Evolutionary conservation across 2,797 vertebrate species (phyloP), one percentile per base, ranked within the genome.

Genomic region (Microctenopoma stevenorrisi): DNA sequence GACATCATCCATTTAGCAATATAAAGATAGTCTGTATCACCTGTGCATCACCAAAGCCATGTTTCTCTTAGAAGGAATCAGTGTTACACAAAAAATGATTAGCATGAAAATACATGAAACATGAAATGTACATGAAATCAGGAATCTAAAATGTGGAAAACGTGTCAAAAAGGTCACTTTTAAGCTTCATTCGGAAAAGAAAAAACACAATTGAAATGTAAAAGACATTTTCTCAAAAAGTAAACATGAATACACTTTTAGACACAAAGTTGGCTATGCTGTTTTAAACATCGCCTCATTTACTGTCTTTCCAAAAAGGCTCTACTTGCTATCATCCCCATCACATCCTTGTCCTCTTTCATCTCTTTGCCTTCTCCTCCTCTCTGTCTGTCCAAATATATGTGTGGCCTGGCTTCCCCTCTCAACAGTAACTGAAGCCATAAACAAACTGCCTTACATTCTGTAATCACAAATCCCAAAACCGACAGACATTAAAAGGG

Each of bases 391-490:
- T 92, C 92, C 92, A 93, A 94, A 95, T 95, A 94, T 94, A 93
- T 93, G 94, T 93, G 94, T 95, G 94, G 95, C 93, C 95, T 94
- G 90, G 94, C 95, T 95, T 95, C 94, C 95, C 95, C 94, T 95
- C 94, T 94, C 95, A 96, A 96, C 95, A 96, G 95, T 95, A 96
- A 96, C 94, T 93, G 91, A 95, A 88, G 93, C 95, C 95, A 95
- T 96, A 97, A 98, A 98, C 96, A 97, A 96, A 96, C 94, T 94
- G 96, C 95, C 95, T 95, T 95, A 96, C 95, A 95, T 93, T 93
- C 94, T 95, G 94, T 95, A 96, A 97, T 97, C 95, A 95, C 94
- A 84, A 93, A 94, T 94, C 84, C 78, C 84, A 93, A 42, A 94
- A 93, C 93, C 93, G 94, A 94, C 94, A 90, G 93, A 96, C 95